Evolutionary conservation across 2,113 vertebrate species (phyloP).

Genomic region (Crotalus viridis): DNA sequence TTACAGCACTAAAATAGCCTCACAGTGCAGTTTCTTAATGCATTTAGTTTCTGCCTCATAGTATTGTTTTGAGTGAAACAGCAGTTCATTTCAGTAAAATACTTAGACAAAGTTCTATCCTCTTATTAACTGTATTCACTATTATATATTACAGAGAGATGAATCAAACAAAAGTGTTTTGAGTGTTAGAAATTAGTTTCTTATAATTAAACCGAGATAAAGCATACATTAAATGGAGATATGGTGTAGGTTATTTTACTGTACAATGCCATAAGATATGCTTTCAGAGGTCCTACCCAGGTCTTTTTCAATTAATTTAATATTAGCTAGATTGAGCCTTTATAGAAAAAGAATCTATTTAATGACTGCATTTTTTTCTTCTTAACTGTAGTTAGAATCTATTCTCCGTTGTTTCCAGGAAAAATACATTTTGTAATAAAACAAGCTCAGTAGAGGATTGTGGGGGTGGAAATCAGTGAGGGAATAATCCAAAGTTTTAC

Average conservation of each 20-base stretch:
- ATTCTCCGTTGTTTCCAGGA: background rate
- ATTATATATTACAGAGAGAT: background rate
- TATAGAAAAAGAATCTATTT: background rate
- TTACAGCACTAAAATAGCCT: background rate
- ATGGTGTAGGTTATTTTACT: background rate
- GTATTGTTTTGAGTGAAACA: background rate
- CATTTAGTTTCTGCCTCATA: background rate
- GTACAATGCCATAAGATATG: background rate
- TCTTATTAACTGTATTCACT: background rate
- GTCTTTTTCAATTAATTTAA: background rate
- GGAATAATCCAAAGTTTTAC: constrained; percentile 1
- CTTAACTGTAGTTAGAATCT: background rate
- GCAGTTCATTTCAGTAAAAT: background rate
- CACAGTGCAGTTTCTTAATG: background rate
- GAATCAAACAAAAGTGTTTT: background rate
- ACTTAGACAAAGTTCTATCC: too few species aligned
- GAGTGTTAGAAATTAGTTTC: background rate
- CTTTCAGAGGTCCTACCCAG: background rate
- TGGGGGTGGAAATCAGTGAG: background rate
- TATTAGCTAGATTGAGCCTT: background rate
- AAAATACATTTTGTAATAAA: constrained; percentile 3
- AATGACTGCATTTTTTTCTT: background rate
- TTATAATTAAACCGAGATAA: background rate
- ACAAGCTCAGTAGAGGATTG: background rate
- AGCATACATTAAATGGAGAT: background rate